Evolutionary conservation across 2,113 vertebrate species (phyloP).

Genomic region (Zingel zingel): DNA sequence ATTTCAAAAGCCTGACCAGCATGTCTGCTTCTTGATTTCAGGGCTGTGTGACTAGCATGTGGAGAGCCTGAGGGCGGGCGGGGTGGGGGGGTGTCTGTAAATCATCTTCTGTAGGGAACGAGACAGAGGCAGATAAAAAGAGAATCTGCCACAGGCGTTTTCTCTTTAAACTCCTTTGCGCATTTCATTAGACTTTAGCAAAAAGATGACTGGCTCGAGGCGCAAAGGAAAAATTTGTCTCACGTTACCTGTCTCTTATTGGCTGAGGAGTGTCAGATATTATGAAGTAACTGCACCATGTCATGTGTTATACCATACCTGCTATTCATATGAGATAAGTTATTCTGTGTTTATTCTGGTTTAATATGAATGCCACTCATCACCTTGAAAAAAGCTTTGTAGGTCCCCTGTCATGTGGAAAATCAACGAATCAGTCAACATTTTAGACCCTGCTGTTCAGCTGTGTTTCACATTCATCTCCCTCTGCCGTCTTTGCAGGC

Average conservation of each 20-base stretch:
- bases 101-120: conserved; percentile 62
- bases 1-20: conserved; percentile 8
- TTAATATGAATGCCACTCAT: not conserved
- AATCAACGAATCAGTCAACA: not conserved
- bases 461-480: not conserved
- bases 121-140: conserved; percentile 50
- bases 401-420: not conserved
- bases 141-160: conserved; percentile 64
- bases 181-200: conserved; percentile 48
- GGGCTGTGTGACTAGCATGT: conserved; percentile 53
- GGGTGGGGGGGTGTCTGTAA: conserved; percentile 48
- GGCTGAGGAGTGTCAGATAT: not conserved
- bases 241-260: conserved; percentile 10
- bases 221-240: conserved; percentile 33
- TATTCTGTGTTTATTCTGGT: conserved; percentile 7
- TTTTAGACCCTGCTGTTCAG: not conserved
- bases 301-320: not conserved
- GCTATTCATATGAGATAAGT: not conserved
- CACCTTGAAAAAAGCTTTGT: not conserved
- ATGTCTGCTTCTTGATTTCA: conserved; percentile 33
- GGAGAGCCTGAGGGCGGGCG: conserved; percentile 44
- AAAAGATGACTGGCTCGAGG: conserved; percentile 27
- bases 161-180: conserved; percentile 69
- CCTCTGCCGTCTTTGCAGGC: conserved; percentile 80
- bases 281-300: not conserved